Percentiles rank a stretch among this genome's conserved stretches.
These are phyloP conservation scores for Aselliscus stoliczkanus DNA, from an alignment of 2,797 vertebrate genomes.

Conservation along the genomic window DNA sequence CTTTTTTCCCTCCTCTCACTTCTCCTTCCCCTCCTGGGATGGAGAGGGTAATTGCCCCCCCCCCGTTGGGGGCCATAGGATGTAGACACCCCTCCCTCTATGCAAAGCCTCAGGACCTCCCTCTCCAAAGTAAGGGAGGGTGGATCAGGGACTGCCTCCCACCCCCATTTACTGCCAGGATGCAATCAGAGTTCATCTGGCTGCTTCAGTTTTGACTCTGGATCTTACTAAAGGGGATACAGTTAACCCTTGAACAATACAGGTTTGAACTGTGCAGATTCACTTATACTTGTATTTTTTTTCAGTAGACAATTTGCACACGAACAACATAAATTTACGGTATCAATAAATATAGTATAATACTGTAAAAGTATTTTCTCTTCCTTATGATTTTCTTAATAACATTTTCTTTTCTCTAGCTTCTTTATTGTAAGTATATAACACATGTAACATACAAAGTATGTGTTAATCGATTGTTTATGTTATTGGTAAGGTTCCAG, in stretches of 20 bases:
- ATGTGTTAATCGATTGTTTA: not conserved
- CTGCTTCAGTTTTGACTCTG: not conserved
- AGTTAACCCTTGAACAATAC: not conserved
- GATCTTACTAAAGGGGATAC: not conserved
- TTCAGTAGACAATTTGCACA: not conserved
- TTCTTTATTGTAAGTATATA: not conserved
- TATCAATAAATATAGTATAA: not conserved
- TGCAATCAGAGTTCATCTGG: not conserved
- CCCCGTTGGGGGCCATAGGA: rapidly evolving
- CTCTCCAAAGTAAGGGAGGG: not conserved
- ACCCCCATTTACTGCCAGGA: not conserved
- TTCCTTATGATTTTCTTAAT: not conserved
- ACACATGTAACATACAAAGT: not conserved
- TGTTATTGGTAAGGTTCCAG: not conserved
- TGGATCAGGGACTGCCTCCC: no score
- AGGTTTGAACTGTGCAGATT: not conserved
- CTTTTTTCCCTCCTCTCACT: not conserved
- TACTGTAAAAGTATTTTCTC: not conserved
- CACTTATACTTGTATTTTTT: no score
- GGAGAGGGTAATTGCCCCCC: not conserved
- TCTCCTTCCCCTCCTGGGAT: not conserved
- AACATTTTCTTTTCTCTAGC: not conserved
- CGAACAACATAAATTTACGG: not conserved
- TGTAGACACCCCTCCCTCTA: not conserved
- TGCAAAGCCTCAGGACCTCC: not conserved